Evolutionary conservation across 2,113 vertebrate species (phyloP), one percentile per base, ranked within the genome.

Genomic region (Lamprologus ornatipinnis): DNA sequence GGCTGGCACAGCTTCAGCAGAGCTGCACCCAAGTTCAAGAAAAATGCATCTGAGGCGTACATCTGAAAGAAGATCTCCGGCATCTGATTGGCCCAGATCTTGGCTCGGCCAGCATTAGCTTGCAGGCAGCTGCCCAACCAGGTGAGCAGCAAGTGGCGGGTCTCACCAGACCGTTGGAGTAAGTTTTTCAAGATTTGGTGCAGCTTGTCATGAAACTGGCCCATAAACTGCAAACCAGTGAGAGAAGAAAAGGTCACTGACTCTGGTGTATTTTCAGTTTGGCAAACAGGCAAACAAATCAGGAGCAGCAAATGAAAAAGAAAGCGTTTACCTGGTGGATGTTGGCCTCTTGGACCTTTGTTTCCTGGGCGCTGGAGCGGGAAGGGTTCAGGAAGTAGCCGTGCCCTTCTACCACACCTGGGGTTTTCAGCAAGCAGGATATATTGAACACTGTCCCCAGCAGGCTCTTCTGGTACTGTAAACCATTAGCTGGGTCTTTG

Each of bases 31-130:
- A 99, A 92, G 93, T 98, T 99, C 83, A 99, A 95, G 93, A 99
- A 99, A 95, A 99, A 98, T 49, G 98, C 98, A 88, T 99, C 99
- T 0, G 98, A 99, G 70, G 98, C 97, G 0, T 98, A 99, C 97
- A 98, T 98, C 96, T 99, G 99, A 94, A 98, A 97, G 96, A 99
- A 99, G 92, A 99, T 97, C 95, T 99, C 99, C 0, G 99, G 98
- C 98, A 99, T 98, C 96, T 99, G 99, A 94, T 98, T 99, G 80
- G 98, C 98, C 99, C 99, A 99, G 28, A 99, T 99, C 95, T 99
- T 99, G 87, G 97, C 96, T 88, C 98, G 97, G 37, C 98, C 98
- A 0, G 97, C 96, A 2, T 99, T 99, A 0, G 98, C 97, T 2
- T 99, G 97, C 83, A 99, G 96, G 94, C 98, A 99, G 95, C 96